Base-by-base conservation (phyloP, 2,113 vertebrate species). In the Gavialis gangeticus region DNA sequence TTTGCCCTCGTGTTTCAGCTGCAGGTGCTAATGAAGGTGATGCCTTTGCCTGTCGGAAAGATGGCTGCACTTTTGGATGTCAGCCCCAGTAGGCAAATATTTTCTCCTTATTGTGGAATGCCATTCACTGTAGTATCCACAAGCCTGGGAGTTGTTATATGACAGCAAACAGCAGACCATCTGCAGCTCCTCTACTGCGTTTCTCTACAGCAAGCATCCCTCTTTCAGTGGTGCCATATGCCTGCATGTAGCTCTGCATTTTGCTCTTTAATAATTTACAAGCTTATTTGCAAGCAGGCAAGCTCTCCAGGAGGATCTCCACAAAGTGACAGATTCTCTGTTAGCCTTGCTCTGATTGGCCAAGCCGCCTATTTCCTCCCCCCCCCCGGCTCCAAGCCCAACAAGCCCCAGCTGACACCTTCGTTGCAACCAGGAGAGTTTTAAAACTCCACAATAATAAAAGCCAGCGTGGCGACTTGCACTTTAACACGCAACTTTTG, bases 401-500 rank as follows among this genome's bases (percentile, higher is more conserved):
- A 18, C 75, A 56, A 56, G 54, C 27, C 75, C 75, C 17, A 56
- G 75, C 75, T 54, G 54, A 56, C 28, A 37, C 71, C 77, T 59
- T 63, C 59, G 67, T 80, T 75, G 76, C 76, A 69, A 46, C 66
- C 30, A 10, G 46, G 58, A 84, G n/a, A 64, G 73, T 4, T 30
- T 6, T 57, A n/a, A 34, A 18, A 56, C 59, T n/a, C 18, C 63
- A 19, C 67, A 2, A 3, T 13, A 28, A 77, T 12, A 4, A 37
- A 27, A 16, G 15, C 12, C 2, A 2, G 0, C 13, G 55, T 12
- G 21, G 46, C 15, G 10, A 10, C 55, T 11, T 28, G 9, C 18
- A 13, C 69, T 60, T 67, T 46, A 76, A 79, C 91, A 58, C 28
- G 46, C 93, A 6, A 81, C 75, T 22, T 62, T 34, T 95, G 69